Percentiles rank a stretch among this genome's conserved stretches.
phyloP scores from a whole-genome alignment of 2,888 invertebrate genomes.

The Eupithecia exiguata region DNA sequence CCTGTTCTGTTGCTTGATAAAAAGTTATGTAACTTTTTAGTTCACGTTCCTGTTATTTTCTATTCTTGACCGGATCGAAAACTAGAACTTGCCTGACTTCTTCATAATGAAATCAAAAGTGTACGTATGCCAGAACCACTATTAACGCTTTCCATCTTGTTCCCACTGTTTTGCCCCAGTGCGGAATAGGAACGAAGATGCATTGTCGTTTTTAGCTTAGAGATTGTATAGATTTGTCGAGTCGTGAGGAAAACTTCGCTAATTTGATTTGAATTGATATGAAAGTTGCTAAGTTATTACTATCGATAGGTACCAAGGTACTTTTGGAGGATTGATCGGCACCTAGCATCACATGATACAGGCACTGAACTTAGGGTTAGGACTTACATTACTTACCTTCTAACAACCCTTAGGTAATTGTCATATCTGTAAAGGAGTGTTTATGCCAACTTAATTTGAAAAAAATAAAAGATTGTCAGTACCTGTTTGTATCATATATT shows the following conservation, averaged over 20 bases:
- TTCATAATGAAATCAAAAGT: not conserved
- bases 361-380: no score
- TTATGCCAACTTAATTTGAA: no score
- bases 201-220: constrained; percentile 43
- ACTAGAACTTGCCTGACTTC: not conserved
- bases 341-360: not conserved
- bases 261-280: constrained; percentile 25
- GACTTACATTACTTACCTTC: no score
- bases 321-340: not conserved
- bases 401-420: no score
- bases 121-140: not conserved
- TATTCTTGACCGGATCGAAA: not conserved
- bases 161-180: constrained; percentile 66
- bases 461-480: no score
- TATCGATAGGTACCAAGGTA: not conserved
- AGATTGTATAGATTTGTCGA: constrained; percentile 26
- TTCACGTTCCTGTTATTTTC: not conserved
- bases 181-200: constrained; percentile 54
- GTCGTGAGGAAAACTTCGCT: constrained; percentile 28
- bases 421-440: no score
- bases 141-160: constrained; percentile 59
- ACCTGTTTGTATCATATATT: no score
- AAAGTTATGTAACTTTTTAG: not conserved
- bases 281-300: constrained; percentile 14
- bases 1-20: no score